A percentile compares a stretch with the other conserved stretches of the same genome.
Conservation (phyloP, 2,888 invertebrate species). For the Drosophila eohydei region DNA sequence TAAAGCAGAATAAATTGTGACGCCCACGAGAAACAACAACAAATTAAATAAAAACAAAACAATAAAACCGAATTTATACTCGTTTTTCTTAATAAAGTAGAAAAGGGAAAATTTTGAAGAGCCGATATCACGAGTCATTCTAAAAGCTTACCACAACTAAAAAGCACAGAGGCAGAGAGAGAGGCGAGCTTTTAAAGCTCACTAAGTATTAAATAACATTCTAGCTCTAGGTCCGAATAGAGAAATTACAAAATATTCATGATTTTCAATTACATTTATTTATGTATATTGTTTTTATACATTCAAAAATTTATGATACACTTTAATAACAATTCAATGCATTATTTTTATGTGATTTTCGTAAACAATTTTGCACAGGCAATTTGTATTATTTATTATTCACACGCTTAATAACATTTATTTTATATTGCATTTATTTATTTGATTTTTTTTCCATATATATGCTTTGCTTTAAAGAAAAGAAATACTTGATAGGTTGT, state of each 20-base stretch:
- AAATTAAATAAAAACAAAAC: slow-evolving; percentile 60
- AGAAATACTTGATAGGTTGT: slow-evolving; percentile 73
- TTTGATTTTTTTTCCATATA: slow-evolving; percentile 22
- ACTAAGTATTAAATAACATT: neutral
- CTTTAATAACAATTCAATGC: slow-evolving; percentile 66
- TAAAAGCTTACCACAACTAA: neutral
- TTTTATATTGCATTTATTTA: slow-evolving; percentile 50
- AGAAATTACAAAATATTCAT: neutral
- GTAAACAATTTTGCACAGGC: slow-evolving; percentile 23
- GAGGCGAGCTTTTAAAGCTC: slow-evolving; percentile 8
- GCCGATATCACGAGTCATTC: neutral
- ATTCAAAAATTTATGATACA: slow-evolving; percentile 62
- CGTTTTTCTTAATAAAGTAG: neutral
- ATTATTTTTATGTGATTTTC: slow-evolving; percentile 38
- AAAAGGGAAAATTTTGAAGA: neutral
- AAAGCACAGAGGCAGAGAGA: neutral
- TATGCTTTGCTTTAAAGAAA: slow-evolving; percentile 44
- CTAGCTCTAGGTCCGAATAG: neutral
- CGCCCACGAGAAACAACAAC: slow-evolving; percentile 56
- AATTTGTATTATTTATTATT: slow-evolving; percentile 32
- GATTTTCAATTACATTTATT: slow-evolving; percentile 37
- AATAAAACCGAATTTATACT: slow-evolving; percentile 18
- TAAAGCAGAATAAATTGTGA: slow-evolving; percentile 65
- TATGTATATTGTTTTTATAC: slow-evolving; percentile 46
- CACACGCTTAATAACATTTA: slow-evolving; percentile 47